phyloP scores from a whole-genome alignment of 2,888 invertebrate species.

The Xestoiulus laeticollis region DNA sequence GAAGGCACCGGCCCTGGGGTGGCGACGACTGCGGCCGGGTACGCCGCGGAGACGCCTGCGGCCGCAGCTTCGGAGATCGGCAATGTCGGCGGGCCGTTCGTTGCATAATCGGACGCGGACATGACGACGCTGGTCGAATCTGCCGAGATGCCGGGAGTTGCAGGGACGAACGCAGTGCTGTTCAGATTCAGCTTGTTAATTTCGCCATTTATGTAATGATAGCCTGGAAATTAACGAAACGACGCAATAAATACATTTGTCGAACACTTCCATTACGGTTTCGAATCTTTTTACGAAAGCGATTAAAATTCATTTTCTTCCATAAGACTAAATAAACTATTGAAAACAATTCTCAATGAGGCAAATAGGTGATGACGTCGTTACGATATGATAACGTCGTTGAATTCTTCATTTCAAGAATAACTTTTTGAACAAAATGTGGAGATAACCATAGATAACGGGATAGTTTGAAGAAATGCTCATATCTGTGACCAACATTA shows the following conservation, averaged over 20 bases:
- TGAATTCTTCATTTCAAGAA: no score
- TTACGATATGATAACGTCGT: no score
- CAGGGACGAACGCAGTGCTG: slow-evolving; percentile 73
- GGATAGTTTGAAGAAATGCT: no score
- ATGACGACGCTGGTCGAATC: slow-evolving; percentile 59
- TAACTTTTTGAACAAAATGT: no score
- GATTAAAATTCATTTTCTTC: no score
- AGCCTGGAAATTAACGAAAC: slow-evolving; percentile 67
- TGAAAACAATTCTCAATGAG: no score
- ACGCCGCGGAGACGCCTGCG: slow-evolving; percentile 61
- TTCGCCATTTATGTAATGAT: slow-evolving; percentile 86
- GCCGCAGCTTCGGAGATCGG: slow-evolving; percentile 54
- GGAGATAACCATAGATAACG: no score
- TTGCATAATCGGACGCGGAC: slow-evolving; percentile 50
- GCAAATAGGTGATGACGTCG: no score
- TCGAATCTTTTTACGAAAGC: no score
- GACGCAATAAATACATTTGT: background rate
- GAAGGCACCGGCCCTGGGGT: background rate
- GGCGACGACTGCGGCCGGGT: slow-evolving; percentile 54
- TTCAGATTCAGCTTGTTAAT: slow-evolving; percentile 72
- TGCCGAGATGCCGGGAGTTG: slow-evolving; percentile 63
- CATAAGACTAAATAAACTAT: no score
- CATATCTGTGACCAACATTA: no score
- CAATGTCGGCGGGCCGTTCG: slow-evolving; percentile 47
- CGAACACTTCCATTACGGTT: no score